Percentiles rank a stretch among this genome's conserved stretches.
Evolutionary conservation across 2,888 invertebrate genomes (phyloP).

Genomic region (Microctonus hyperodae): DNA sequence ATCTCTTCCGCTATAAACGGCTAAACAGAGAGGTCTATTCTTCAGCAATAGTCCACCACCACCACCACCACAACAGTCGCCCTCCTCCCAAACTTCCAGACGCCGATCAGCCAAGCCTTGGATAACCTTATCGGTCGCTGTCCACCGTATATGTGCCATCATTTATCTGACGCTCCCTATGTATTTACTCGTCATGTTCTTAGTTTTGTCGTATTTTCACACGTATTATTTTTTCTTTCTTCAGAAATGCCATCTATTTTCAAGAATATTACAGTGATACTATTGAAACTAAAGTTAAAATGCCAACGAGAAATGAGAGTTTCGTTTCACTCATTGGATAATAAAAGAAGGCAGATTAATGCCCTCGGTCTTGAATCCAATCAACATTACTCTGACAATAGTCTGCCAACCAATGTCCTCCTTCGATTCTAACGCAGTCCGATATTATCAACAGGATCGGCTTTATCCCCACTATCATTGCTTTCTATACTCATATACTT

Average conservation of each 20-base stretch:
- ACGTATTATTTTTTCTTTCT: constrained; percentile 1
- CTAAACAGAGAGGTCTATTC: constrained; percentile 64
- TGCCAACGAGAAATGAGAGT: constrained; percentile 29
- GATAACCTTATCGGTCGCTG: constrained; percentile 58
- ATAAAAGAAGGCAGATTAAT: constrained; percentile 64
- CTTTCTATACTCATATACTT: constrained; percentile 41
- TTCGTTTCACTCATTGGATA: constrained; percentile 45
- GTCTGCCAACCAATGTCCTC: constrained; percentile 61
- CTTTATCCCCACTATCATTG: constrained; percentile 32
- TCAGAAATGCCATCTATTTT: background rate
- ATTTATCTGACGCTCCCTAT: constrained; percentile 60
- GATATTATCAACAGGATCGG: constrained; percentile 60
- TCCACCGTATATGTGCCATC: constrained; percentile 56
- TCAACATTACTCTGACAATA: constrained; percentile 63
- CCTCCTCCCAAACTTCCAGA: constrained; percentile 28
- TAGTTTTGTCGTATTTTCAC: background rate
- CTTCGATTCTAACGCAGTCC: constrained; percentile 45
- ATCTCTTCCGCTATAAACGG: constrained; percentile 63
- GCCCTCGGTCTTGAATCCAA: constrained; percentile 63
- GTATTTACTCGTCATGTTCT: constrained; percentile 22
- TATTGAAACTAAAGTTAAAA: constrained; percentile 29
- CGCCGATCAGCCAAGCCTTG: constrained; percentile 30
- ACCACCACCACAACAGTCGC: constrained; percentile 1
- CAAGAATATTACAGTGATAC: background rate
- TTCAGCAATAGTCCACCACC: constrained; percentile 39